phyloP scores from a whole-genome alignment of 1,140 invertebrate genomes.

The Macrocentrus cingulum region DNA sequence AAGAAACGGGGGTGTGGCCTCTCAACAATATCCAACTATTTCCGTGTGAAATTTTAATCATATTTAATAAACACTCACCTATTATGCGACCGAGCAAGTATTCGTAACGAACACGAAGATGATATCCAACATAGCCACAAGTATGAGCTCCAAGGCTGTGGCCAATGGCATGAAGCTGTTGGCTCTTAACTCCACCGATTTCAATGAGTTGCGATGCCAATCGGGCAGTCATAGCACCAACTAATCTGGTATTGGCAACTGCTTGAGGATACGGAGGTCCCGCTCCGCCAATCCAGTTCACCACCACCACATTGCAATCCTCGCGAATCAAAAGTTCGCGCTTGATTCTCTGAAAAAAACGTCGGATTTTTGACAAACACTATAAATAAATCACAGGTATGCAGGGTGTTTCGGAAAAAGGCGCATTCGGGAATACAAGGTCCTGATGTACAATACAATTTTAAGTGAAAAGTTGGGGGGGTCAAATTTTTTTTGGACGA shows the following conservation, averaged over 20 bases:
- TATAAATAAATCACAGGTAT: too few relatives aligned
- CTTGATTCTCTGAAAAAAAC: conserved; percentile 58
- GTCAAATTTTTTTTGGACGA: too few relatives aligned
- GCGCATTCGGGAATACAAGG: neutral
- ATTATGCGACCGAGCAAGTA: conserved; percentile 60
- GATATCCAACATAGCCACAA: conserved; percentile 79
- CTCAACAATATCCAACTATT: too few relatives aligned
- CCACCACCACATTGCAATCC: conserved; percentile 73
- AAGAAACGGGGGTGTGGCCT: too few relatives aligned
- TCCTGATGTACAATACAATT: neutral
- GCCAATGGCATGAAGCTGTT: conserved; percentile 77
- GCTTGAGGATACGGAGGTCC: conserved; percentile 87
- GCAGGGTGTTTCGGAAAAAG: too few relatives aligned
- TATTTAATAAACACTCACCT: conserved; percentile 50
- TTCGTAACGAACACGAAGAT: conserved; percentile 56
- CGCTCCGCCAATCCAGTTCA: conserved; percentile 85
- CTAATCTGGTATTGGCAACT: conserved; percentile 84
- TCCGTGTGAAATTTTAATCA: too few relatives aligned
- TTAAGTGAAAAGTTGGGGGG: too few relatives aligned
- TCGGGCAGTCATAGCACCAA: conserved; percentile 80
- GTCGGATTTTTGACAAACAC: too few relatives aligned
- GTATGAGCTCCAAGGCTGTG: conserved; percentile 88
- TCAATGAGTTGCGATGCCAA: conserved; percentile 62
- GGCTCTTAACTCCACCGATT: conserved; percentile 39
- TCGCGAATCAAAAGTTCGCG: conserved; percentile 68